Conservation (phyloP, 2,113 vertebrate species). For the Chaetodon auriga region DNA sequence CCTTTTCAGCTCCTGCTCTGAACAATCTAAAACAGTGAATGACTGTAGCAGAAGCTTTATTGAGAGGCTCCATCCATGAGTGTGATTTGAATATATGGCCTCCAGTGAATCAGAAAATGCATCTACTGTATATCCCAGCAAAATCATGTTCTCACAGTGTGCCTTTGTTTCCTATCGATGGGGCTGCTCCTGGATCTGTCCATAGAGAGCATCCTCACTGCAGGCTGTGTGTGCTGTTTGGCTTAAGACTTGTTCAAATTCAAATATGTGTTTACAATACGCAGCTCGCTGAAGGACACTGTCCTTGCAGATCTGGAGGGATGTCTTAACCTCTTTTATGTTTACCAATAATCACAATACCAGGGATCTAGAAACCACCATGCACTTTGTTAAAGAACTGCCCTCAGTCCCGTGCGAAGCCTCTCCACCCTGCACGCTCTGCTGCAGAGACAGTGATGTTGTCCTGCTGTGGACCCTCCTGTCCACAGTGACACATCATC, state of each 20-base stretch:
- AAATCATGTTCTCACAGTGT: background rate
- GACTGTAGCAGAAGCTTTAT: background rate
- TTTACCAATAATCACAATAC: background rate
- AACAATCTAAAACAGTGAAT: background rate
- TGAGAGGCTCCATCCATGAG: background rate
- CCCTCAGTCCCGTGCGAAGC: constrained; percentile 47
- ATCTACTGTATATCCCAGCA: background rate
- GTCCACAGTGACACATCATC: background rate
- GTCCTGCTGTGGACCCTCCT: background rate
- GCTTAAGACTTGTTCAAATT: background rate
- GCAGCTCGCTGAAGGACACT: background rate
- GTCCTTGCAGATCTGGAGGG: background rate
- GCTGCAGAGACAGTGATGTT: background rate
- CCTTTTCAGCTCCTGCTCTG: background rate
- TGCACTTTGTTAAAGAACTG: constrained; percentile 23
- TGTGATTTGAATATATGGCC: background rate
- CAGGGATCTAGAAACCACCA: background rate
- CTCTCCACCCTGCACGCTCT: constrained; percentile 5
- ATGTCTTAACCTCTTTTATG: background rate
- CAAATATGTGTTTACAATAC: background rate
- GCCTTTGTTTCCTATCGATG: background rate
- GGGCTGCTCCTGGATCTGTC: background rate
- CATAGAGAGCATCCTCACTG: background rate
- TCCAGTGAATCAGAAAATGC: background rate
- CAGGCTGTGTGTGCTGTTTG: background rate